Conservation (phyloP, 1,140 invertebrate species). For the Batillaria attramentaria region DNA sequence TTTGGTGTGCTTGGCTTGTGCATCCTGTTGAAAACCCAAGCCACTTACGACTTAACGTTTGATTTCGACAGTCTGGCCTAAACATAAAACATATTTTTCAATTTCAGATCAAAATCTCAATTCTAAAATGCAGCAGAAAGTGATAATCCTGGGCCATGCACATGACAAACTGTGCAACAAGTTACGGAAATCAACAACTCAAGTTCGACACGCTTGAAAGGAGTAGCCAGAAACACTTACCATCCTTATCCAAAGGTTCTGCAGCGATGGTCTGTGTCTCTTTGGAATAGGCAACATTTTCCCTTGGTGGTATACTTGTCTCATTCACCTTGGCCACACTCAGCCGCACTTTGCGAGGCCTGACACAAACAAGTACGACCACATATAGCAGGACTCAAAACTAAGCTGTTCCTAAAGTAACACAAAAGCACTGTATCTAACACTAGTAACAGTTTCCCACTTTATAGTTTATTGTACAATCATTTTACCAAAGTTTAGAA, state of each 20-base stretch:
- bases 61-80: no score
- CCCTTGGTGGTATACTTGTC: conserved; percentile 95
- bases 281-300: conserved; percentile 92
- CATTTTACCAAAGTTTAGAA: no score
- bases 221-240: conserved; percentile 78
- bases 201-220: background rate
- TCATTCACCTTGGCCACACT: conserved; percentile 89
- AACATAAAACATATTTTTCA: no score
- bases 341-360: conserved; percentile 58
- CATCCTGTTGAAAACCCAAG: no score
- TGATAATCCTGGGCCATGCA: no score
- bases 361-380: conserved; percentile 25
- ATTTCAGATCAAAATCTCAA: no score
- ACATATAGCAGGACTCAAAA: background rate
- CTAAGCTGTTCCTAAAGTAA: background rate
- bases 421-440: background rate
- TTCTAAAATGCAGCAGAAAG: no score
- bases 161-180: background rate
- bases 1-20: no score
- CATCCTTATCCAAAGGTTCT: conserved; percentile 86
- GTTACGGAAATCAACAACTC: background rate
- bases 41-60: no score
- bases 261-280: conserved; percentile 92
- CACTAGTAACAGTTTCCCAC: no score
- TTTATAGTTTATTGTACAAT: no score